These are phyloP conservation scores for Chionoecetes opilio DNA, from an alignment of 1,140 invertebrate genomes.

Conservation along the genomic window DNA sequence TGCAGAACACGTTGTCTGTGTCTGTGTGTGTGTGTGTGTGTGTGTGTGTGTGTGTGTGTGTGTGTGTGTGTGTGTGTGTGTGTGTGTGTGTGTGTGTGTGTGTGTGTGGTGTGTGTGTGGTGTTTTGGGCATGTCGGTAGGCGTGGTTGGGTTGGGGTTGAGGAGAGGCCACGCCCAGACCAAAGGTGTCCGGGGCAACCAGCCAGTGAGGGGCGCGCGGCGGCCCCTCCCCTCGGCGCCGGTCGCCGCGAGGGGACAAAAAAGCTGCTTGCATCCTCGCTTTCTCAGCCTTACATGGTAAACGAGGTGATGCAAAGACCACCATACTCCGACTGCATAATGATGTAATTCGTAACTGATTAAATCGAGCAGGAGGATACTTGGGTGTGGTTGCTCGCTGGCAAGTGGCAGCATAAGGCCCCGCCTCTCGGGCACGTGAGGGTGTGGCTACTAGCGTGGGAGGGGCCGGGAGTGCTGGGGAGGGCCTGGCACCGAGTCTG, in stretches of 20 bases:
- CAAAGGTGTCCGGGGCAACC: background rate
- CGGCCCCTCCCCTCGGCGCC: background rate
- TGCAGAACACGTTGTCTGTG: background rate
- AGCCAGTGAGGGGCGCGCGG: slow-evolving; percentile 18
- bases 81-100: background rate
- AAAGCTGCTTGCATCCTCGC: background rate
- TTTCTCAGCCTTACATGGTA: background rate
- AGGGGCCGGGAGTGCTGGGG: slow-evolving; percentile 49
- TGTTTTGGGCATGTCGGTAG: background rate
- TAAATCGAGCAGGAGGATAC: background rate
- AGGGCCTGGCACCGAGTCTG: slow-evolving; percentile 34
- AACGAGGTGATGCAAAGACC: background rate
- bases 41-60: slow-evolving; percentile 56
- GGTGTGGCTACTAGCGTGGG: slow-evolving; percentile 59
- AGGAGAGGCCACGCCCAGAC: background rate
- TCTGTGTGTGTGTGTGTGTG: slow-evolving; percentile 51
- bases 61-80: slow-evolving; percentile 31
- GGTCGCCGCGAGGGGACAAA: background rate
- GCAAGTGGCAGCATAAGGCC: background rate
- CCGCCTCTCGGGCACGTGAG: slow-evolving; percentile 56
- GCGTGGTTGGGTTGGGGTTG: background rate
- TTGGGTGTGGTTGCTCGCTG: slow-evolving; percentile 36
- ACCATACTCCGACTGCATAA: background rate
- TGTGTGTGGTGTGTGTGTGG: background rate
- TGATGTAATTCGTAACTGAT: background rate